A percentile compares a stretch with the other conserved stretches of the same genome.
These are phyloP conservation scores for Oenanthe oenanthe DNA, from an alignment of 2,113 vertebrate genomes.

Conservation along the genomic window DNA sequence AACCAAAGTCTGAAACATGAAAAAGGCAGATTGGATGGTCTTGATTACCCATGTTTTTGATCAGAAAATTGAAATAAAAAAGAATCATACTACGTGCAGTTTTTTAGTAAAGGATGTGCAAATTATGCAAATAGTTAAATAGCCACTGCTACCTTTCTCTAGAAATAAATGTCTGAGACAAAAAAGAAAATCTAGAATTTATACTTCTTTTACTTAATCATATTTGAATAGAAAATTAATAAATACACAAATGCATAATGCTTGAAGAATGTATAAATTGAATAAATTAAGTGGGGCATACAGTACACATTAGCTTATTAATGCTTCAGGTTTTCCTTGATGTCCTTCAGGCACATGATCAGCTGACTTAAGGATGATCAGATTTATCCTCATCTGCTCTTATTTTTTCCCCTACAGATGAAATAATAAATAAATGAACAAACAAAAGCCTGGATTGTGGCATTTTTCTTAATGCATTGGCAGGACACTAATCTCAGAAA, in stretches of 20 bases:
- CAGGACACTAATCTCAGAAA: conserved; percentile 26
- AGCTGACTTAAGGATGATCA: background rate
- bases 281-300: background rate
- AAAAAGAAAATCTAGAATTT: background rate
- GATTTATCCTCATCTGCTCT: conserved; percentile 21
- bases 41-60: background rate
- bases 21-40: background rate
- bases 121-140: conserved; percentile 4
- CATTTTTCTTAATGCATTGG: background rate
- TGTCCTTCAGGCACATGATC: background rate
- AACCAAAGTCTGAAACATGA: background rate
- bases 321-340: conserved; percentile 18
- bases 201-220: background rate
- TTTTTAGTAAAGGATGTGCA: background rate
- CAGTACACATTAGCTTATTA: background rate
- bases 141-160: background rate
- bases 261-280: background rate
- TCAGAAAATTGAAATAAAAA: background rate
- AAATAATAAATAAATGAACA: conserved; percentile 19
- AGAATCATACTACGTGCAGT: background rate
- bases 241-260: background rate
- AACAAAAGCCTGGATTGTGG: background rate
- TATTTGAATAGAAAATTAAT: background rate
- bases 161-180: background rate
- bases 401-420: background rate